Evolutionary conservation across 2,888 invertebrate species (phyloP).

Genomic region (Eupithecia pulchellata): DNA sequence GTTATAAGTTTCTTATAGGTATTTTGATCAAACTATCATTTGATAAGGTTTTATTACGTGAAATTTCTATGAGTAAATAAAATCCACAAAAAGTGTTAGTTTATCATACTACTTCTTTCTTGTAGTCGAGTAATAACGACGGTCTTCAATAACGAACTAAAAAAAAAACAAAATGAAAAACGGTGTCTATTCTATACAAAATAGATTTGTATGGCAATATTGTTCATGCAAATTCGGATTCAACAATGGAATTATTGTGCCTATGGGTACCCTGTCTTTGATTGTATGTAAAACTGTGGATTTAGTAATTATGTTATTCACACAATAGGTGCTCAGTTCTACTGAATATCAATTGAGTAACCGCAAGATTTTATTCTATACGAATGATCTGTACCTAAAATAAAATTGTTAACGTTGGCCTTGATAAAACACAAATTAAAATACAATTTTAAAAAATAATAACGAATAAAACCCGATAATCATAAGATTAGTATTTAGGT

Average conservation of each 20-base stretch:
- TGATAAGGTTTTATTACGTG: background rate
- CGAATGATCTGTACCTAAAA: background rate
- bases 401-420: no score
- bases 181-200: slow-evolving; percentile 2
- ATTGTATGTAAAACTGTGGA: slow-evolving; percentile 33
- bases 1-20: no score
- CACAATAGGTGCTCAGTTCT: slow-evolving; percentile 29
- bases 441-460: no score
- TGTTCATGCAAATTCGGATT: slow-evolving; percentile 33
- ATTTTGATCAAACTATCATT: no score
- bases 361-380: background rate
- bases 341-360: slow-evolving; percentile 15
- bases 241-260: slow-evolving; percentile 49
- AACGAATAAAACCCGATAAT: no score
- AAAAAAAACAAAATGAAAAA: background rate
- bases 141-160: background rate
- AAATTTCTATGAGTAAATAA: background rate
- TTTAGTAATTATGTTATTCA: slow-evolving; percentile 31
- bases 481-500: no score
- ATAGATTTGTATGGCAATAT: slow-evolving; percentile 22
- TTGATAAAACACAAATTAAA: no score
- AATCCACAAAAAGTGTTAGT: background rate
- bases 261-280: slow-evolving; percentile 33
- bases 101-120: background rate
- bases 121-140: background rate